phyloP scores from a whole-genome alignment of 53 echinoderm and acorn worm species.

The Hippasteria phrygiana region DNA sequence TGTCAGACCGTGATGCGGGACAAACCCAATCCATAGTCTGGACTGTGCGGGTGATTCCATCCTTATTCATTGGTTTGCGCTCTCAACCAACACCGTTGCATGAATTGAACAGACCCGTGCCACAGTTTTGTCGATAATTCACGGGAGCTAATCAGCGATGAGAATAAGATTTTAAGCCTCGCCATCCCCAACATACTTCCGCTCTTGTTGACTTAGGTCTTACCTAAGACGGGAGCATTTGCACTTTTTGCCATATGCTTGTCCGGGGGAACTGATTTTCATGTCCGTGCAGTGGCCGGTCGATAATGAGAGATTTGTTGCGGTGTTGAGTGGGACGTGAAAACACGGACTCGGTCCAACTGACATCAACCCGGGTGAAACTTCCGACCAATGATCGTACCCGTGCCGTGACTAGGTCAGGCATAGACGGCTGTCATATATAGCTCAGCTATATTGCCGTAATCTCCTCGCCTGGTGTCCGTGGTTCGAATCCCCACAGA shows the following conservation, averaged over 20 bases:
- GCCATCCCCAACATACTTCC: background rate
- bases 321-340: slow-evolving; percentile 19
- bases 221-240: background rate
- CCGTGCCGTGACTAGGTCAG: background rate
- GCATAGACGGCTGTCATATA: background rate
- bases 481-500: background rate
- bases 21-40: background rate
- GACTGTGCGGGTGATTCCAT: too few relatives aligned
- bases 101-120: background rate
- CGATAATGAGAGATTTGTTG: slow-evolving; percentile 35
- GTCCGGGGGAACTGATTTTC: background rate
- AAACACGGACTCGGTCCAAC: background rate
- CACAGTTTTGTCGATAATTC: slow-evolving; percentile 53
- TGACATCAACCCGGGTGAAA: slow-evolving; percentile 19
- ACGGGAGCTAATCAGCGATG: slow-evolving; percentile 29
- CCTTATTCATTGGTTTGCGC: too few relatives aligned
- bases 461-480: background rate
- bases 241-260: slow-evolving; percentile 41
- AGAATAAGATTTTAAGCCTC: slow-evolving; percentile 22
- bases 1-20: slow-evolving; percentile 11
- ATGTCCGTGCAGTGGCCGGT: background rate
- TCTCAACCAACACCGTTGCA: background rate
- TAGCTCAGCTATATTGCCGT: too few relatives aligned
- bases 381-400: slow-evolving; percentile 42
- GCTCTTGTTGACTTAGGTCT: slow-evolving; percentile 16